A percentile compares a stretch with the other conserved stretches of the same genome.
These are phyloP conservation scores for Cephalophus harveyi DNA, from an alignment of 2,113 vertebrate genomes.

Conservation along the genomic window DNA sequence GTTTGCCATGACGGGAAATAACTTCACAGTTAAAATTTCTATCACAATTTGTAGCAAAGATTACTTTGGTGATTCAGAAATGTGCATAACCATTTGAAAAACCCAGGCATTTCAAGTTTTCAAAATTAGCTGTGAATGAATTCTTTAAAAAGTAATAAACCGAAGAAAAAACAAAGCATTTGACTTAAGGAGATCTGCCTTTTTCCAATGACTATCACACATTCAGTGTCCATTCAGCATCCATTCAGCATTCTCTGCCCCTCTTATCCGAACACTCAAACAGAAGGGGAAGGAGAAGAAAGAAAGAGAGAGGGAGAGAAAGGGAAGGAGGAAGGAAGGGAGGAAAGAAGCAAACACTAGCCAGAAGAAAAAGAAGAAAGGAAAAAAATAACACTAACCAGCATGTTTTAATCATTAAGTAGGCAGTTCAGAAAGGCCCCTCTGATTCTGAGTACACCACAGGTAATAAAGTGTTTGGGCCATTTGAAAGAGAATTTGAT, in stretches of 20 bases:
- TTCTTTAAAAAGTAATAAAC: slow-evolving; percentile 10
- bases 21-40: slow-evolving; percentile 52
- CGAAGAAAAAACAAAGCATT: neutral
- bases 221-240: neutral
- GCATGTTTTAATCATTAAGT: neutral
- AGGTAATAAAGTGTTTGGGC: slow-evolving; percentile 73
- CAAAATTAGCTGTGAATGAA: slow-evolving; percentile 24
- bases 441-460: slow-evolving; percentile 59
- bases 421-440: slow-evolving; percentile 50
- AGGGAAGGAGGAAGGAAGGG: accelerated
- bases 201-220: neutral
- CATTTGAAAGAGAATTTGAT: slow-evolving; percentile 77
- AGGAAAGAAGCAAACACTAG: neutral
- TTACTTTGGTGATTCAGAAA: slow-evolving; percentile 52
- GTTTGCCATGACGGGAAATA: slow-evolving; percentile 35
- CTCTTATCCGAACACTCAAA: neutral
- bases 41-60: slow-evolving; percentile 8
- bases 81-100: slow-evolving; percentile 34
- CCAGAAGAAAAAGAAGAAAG: neutral
- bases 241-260: neutral
- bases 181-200: neutral
- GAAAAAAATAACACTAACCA: neutral
- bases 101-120: neutral
- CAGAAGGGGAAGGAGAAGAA: neutral
- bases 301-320: no score